Conservation (phyloP, 2,888 invertebrate species). For the Pogonocherus hispidulus region DNA sequence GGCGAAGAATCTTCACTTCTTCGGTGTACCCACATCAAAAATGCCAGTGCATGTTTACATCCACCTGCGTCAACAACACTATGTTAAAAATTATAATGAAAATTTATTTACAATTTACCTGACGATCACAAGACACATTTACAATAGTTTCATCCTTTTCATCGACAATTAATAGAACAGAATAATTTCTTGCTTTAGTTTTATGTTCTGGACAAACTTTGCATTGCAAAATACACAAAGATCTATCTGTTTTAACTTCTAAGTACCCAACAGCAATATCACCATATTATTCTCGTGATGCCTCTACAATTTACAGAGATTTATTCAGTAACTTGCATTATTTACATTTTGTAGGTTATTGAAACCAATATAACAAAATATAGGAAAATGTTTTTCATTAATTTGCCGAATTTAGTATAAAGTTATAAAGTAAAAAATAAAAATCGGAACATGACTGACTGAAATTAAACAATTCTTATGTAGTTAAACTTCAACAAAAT, state of each 20-base stretch:
- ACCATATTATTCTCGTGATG: background rate
- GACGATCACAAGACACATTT: background rate
- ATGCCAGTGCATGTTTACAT: constrained; percentile 27
- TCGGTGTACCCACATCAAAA: constrained; percentile 35
- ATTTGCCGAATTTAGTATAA: too few relatives aligned
- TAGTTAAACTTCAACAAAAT: too few relatives aligned
- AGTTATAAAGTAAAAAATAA: too few relatives aligned
- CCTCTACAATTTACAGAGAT: too few relatives aligned
- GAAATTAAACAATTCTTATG: too few relatives aligned
- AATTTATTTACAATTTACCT: background rate
- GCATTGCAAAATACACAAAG: background rate
- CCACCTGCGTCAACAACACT: background rate
- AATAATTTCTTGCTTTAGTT: background rate
- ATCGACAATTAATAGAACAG: background rate
- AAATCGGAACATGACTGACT: too few relatives aligned
- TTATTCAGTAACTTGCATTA: too few relatives aligned
- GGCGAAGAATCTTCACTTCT: constrained; percentile 33
- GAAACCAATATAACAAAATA: too few relatives aligned
- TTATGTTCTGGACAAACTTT: background rate
- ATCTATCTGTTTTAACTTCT: constrained; percentile 7
- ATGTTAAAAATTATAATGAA: background rate
- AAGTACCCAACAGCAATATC: constrained; percentile 2
- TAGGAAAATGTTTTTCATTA: too few relatives aligned
- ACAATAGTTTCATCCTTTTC: background rate
- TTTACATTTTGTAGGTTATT: too few relatives aligned